A percentile compares a stretch with the other conserved stretches of the same genome.
phyloP scores from a whole-genome alignment of 2,888 invertebrate species.

The Chesias legatella region DNA sequence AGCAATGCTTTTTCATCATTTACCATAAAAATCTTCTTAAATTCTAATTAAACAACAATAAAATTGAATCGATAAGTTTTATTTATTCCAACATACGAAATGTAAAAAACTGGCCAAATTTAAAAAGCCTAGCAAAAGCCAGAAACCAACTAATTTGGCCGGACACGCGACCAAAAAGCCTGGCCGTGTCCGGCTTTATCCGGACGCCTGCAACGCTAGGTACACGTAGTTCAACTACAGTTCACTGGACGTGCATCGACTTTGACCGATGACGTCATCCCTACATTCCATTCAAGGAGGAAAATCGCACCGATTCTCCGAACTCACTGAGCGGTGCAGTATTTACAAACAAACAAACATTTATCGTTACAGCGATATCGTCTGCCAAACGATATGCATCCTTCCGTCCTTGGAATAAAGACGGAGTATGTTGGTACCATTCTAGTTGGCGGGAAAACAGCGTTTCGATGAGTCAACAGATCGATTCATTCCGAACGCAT shows the following conservation, averaged over 20 bases:
- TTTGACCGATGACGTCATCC: slow-evolving; percentile 58
- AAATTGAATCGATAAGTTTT: too few species aligned
- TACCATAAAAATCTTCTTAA: too few species aligned
- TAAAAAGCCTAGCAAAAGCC: too few species aligned
- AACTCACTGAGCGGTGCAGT: slow-evolving; percentile 65
- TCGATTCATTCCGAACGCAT: slow-evolving; percentile 1
- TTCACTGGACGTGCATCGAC: slow-evolving; percentile 5
- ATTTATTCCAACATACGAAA: too few species aligned
- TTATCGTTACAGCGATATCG: not conserved
- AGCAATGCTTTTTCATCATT: too few species aligned
- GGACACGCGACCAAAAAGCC: too few species aligned
- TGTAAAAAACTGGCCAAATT: too few species aligned
- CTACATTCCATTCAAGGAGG: slow-evolving; percentile 70
- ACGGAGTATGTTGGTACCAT: not conserved
- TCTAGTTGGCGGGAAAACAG: slow-evolving; percentile 10
- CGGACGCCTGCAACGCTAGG: too few species aligned
- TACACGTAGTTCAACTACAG: too few species aligned
- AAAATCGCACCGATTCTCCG: slow-evolving; percentile 68
- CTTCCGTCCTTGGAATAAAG: not conserved
- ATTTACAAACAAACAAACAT: slow-evolving; percentile 47
- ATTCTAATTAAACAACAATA: too few species aligned
- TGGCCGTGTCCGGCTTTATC: too few species aligned
- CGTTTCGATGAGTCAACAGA: slow-evolving; percentile 3
- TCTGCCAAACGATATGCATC: not conserved
- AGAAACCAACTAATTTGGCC: too few species aligned